Conservation (phyloP, 2,797 vertebrate genomes). For the Pantherophis alleghaniensis region DNA sequence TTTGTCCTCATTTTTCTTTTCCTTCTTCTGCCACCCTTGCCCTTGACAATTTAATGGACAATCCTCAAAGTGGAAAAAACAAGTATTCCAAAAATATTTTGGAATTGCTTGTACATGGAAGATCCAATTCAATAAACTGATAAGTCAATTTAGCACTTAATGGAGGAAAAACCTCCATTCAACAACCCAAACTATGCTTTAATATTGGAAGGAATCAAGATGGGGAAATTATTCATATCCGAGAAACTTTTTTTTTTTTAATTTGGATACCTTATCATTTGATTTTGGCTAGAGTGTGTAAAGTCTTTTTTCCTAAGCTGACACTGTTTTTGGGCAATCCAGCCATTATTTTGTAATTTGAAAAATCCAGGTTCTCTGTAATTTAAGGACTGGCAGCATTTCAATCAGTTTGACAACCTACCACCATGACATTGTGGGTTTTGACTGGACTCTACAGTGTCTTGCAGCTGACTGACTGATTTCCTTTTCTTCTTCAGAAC, state of each 20-base stretch:
- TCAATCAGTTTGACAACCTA: neutral
- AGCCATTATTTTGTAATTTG: neutral
- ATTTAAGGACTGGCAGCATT: neutral
- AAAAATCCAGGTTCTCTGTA: neutral
- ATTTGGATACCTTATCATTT: neutral
- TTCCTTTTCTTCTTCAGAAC: neutral
- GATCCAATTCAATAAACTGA: neutral
- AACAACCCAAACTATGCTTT: neutral
- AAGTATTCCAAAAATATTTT: constrained; percentile 24
- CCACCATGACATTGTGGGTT: neutral
- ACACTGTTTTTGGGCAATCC: neutral
- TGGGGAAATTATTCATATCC: neutral
- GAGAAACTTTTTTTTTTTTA: neutral
- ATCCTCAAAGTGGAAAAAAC: accelerated
- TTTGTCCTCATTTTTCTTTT: neutral
- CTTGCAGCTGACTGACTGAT: neutral
- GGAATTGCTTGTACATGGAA: neutral
- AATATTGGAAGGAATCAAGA: neutral
- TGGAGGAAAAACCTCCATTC: neutral
- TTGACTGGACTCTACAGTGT: neutral
- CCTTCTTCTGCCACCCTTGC: neutral
- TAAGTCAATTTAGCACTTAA: neutral
- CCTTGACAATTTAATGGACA: constrained; percentile 20
- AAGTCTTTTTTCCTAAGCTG: neutral
- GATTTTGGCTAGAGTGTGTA: neutral